Percentiles rank a stretch among this genome's conserved stretches.
Conservation (phyloP, 2,888 invertebrate genomes). For the Fragum sueziense region DNA sequence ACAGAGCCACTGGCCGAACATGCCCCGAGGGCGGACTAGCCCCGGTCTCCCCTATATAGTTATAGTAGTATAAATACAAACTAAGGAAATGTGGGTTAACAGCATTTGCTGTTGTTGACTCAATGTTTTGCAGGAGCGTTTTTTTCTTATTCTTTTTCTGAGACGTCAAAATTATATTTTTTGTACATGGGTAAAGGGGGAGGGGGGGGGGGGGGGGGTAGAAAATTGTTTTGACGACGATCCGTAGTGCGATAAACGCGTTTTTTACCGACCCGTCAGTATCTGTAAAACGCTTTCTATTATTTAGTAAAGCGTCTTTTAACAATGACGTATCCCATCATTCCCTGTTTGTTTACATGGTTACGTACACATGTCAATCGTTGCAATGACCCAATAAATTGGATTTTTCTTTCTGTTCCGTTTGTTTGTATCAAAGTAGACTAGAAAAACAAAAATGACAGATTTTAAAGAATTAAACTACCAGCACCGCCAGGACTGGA, state of each 20-base stretch:
- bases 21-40: too few species aligned
- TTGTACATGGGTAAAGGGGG: background rate
- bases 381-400: background rate
- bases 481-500: constrained; percentile 75
- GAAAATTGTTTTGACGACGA: too few species aligned
- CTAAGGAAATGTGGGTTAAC: too few species aligned
- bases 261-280: background rate
- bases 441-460: constrained; percentile 41
- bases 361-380: constrained; percentile 52
- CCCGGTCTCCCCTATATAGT: too few species aligned
- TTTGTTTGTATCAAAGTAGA: background rate
- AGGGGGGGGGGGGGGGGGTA: background rate
- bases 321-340: constrained; percentile 41
- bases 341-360: constrained; percentile 63
- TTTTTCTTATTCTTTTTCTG: too few species aligned
- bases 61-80: too few species aligned
- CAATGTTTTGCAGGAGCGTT: too few species aligned
- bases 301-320: background rate
- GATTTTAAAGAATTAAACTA: constrained; percentile 71
- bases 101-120: too few species aligned
- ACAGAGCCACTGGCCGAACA: too few species aligned
- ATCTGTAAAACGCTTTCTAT: background rate
- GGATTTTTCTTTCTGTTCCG: background rate
- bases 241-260: too few species aligned
- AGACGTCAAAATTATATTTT: too few species aligned